phyloP scores from a whole-genome alignment of 1,140 invertebrate species.

The Papilio aristodemus region DNA sequence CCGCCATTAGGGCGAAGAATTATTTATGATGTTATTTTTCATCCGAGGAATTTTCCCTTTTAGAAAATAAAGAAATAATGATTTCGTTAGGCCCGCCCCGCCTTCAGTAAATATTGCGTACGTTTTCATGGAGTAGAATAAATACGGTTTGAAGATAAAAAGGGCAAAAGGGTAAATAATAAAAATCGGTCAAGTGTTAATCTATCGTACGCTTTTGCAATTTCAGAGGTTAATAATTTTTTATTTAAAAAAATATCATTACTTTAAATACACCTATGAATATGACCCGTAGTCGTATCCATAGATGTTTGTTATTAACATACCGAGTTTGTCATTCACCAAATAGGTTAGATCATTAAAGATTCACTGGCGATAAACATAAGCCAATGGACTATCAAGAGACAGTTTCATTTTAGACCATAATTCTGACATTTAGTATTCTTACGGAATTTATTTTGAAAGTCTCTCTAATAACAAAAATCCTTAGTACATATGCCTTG shows the following conservation, averaged over 20 bases:
- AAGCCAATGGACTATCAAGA: no score
- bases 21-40: conserved; percentile 35
- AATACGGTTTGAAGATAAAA: conserved; percentile 30
- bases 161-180: conserved; percentile 35
- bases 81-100: conserved; percentile 27
- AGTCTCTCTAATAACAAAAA: no score
- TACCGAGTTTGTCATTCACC: no score
- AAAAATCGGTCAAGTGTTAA: conserved; percentile 33
- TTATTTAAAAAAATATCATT: conserved; percentile 1
- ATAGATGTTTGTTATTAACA: no score
- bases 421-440: no score
- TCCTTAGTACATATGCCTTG: no score
- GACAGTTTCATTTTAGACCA: no score
- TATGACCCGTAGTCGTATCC: no score
- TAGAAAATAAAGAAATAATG: conserved; percentile 34
- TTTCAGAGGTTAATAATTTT: background rate
- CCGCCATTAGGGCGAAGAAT: conserved; percentile 30
- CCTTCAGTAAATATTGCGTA: conserved; percentile 28
- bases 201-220: conserved; percentile 25
- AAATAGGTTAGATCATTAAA: no score
- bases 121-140: conserved; percentile 30
- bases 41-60: conserved; percentile 30
- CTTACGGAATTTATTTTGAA: no score
- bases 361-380: no score
- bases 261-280: no score